Evolutionary conservation across 1,140 invertebrate species (phyloP), one percentile per base, ranked within the genome.

Genomic region (Laupala kohalensis): DNA sequence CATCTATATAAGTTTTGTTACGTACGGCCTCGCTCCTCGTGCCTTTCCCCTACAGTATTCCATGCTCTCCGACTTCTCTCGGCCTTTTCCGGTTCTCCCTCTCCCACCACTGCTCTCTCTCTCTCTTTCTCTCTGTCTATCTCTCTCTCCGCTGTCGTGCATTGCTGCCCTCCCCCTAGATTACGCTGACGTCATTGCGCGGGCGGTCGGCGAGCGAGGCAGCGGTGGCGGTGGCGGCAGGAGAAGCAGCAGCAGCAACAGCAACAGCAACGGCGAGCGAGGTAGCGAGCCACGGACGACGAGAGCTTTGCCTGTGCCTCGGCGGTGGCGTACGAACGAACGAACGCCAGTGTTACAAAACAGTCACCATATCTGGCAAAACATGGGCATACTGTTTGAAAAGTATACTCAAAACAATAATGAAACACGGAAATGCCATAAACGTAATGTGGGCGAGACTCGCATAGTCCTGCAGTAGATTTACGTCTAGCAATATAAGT

Each of bases 111-210:
- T n/a, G 12, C 25, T 70, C 27, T 70, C 5, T 70, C 19, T 64
- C 19, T 70, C 19, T 70, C 53, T 70, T 53, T 70, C 69, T 30
- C 69, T 28, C 5, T 70, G 26, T 19, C 26, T n/a, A 25, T 64
- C 53, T 29, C 70, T 64, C 70, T 66, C 27, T 53, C 63, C 70
- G 25, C 24, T 64, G 26, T 65, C 64, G 24, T 29, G 63, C 37
- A 30, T 71, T 65, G 28, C 70, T 62, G 19, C 62, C 24, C 70
- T 65, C 70, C 63, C 70, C 63, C 69, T 71, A 71, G 70, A 71
- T 71, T 71, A 66, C 64, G 70, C 70, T 71, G 70, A 71, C 70
- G 70, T 65, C 70, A 71, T 66, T 70, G 69, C 69, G 69, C 69
- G 69, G 69, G 69, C 53, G 68, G 25, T 6, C 24, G 53, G 28